These are phyloP conservation scores for Tricholaema leucomelas DNA, from an alignment of 2,113 vertebrate genomes.

Conservation along the genomic window DNA sequence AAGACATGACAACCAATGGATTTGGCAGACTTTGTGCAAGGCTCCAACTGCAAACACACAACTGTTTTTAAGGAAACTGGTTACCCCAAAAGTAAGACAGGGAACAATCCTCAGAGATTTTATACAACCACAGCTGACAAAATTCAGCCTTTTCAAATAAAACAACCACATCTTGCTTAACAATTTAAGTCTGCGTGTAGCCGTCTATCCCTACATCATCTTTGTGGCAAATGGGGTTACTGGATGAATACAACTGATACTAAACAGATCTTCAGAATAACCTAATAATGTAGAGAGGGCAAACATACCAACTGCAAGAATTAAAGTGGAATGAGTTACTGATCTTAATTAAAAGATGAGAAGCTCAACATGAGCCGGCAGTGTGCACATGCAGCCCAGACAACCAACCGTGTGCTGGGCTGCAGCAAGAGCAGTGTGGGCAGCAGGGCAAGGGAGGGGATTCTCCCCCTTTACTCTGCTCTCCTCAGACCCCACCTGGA, in stretches of 20 bases:
- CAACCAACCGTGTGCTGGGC: no score
- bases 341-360: background rate
- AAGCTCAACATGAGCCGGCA: no score
- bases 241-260: background rate
- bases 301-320: background rate
- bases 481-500: no score
- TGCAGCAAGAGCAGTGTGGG: no score
- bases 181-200: background rate
- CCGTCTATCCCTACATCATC: background rate
- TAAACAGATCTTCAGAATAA: background rate
- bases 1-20: background rate
- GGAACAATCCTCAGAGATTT: background rate
- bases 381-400: no score
- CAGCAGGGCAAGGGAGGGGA: no score
- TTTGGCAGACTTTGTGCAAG: background rate
- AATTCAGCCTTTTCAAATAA: background rate
- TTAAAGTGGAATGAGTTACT: background rate
- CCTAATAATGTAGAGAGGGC: background rate
- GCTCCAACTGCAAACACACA: background rate
- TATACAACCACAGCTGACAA: background rate
- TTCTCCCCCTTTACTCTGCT: no score
- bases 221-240: background rate
- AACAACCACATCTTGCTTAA: background rate
- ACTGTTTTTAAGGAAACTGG: background rate
- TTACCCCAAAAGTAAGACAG: background rate